Base-by-base conservation (phyloP, 1,140 invertebrate genomes). In the Apis dorsata region DNA sequence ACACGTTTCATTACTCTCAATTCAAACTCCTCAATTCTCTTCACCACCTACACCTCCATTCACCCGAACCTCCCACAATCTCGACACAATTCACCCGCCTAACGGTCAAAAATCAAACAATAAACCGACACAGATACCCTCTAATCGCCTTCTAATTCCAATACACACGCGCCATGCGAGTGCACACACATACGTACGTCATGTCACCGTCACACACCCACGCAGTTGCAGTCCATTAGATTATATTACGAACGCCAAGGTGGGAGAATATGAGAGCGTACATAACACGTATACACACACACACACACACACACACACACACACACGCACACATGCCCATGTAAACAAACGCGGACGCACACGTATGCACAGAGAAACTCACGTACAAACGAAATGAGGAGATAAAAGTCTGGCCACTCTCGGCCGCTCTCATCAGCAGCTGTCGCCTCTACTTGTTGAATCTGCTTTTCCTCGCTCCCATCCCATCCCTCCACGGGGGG, bases 361-460 rank as follows among this genome's bases (percentile, higher is more conserved):
- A 44, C 34, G 0, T 10, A 4, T 1, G 34, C 28, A 19, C 8
- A 68, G 49, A 24, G 44, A 53, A 19, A 17, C 8, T 28, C n/a
- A 28, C 28, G 70, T 83, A 28, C 60, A 44, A 24, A 62, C 69
- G 77, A 79, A 80, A 84, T 68, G 75, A 85, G 75, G 75, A 83
- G 81, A 73, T 81, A 83, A 87, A 87, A 81, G 80, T 83, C 76
- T 63, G 66, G 82, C 62, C 69, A 79, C 82, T 79, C 77, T 79
- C 62, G 77, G 59, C 76, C 81, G 69, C 57, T 83, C 87, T 87
- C 76, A 79, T 86, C 81, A 87, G 74, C 84, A 81, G 84, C 86
- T 87, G 86, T 87, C 79, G 80, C 60, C 74, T 87, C 84, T 86
- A 89, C 88, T 88, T 89, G 88, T 88, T 88, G 87, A 88, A 87